Percentiles rank a stretch among this genome's conserved stretches.
phyloP scores from a whole-genome alignment of 2,113 vertebrate genomes.

The Poicephalus meyeri region DNA sequence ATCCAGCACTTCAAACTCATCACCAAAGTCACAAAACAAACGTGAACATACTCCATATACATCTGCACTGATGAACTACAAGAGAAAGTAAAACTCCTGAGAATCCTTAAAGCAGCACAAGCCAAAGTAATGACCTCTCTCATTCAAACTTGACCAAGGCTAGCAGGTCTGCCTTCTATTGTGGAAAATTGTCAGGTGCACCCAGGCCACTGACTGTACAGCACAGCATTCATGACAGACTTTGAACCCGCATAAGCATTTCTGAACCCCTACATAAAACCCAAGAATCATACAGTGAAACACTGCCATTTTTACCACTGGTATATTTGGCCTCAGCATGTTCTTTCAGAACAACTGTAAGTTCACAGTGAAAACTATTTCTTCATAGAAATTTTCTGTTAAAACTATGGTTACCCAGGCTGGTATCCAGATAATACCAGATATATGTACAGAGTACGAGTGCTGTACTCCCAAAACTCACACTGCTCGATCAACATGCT shows the following conservation, averaged over 20 bases:
- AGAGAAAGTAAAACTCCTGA: not conserved
- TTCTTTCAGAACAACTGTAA: not conserved
- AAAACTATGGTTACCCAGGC: not conserved
- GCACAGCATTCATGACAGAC: not conserved
- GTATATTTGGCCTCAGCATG: not conserved
- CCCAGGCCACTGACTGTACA: not conserved
- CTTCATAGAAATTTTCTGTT: not conserved
- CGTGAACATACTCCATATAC: slow-evolving; percentile 89
- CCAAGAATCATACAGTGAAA: not conserved
- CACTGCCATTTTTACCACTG: not conserved
- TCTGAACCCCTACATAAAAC: not conserved
- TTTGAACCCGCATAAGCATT: not conserved
- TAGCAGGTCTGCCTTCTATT: not conserved
- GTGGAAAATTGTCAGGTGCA: not conserved
- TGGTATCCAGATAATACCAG: not conserved
- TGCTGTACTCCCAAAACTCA: not conserved
- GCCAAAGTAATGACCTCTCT: not conserved
- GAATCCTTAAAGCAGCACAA: not conserved
- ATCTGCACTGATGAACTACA: slow-evolving; percentile 93
- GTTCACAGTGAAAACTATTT: not conserved
- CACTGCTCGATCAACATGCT: not conserved
- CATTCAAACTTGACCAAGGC: not conserved
- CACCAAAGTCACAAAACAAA: slow-evolving; percentile 97
- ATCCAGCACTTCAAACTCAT: slow-evolving; percentile 93
- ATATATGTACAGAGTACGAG: not conserved